Conservation (phyloP, 2,113 vertebrate genomes). For the Andinoacara biseriatus region DNA sequence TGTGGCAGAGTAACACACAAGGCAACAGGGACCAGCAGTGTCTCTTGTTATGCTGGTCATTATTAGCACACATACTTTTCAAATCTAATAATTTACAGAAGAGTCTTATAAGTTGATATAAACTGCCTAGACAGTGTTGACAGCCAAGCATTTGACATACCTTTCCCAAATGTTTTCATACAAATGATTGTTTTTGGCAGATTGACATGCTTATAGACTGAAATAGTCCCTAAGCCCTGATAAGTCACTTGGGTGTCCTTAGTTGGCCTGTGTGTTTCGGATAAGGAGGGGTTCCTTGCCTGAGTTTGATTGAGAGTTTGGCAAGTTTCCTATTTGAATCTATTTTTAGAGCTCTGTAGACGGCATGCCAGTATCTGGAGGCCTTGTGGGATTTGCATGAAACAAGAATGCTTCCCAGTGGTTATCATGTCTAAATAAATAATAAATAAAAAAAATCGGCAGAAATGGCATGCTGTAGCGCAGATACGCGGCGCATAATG, state of each 20-base stretch:
- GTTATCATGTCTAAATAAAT: conserved; percentile 63
- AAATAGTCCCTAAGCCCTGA: conserved; percentile 55
- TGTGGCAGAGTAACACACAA: conserved; percentile 15
- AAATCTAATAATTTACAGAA: not conserved
- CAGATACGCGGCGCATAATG: not conserved
- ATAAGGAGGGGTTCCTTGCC: conserved; percentile 63
- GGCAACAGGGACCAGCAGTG: not conserved
- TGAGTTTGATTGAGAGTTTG: conserved; percentile 75
- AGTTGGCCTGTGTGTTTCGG: conserved; percentile 54
- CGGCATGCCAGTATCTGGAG: conserved; percentile 67
- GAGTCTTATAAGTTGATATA: not conserved
- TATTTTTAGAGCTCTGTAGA: conserved; percentile 68
- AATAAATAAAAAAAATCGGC: conserved; percentile 32
- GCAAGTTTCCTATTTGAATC: conserved; percentile 64
- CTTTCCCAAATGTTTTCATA: conserved; percentile 14
- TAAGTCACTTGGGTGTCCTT: conserved; percentile 68
- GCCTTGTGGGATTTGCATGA: conserved; percentile 68
- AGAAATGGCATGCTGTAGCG: conserved; percentile 7
- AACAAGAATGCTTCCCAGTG: conserved; percentile 53
- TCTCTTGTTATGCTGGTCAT: conserved; percentile 5
- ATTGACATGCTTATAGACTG: conserved; percentile 29
- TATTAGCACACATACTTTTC: not conserved
- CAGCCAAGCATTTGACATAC: not conserved
- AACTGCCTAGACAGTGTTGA: not conserved
- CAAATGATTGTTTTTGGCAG: conserved; percentile 23